Base-by-base conservation (phyloP, 1,140 invertebrate genomes). In the Phymastichus coffea region DNA sequence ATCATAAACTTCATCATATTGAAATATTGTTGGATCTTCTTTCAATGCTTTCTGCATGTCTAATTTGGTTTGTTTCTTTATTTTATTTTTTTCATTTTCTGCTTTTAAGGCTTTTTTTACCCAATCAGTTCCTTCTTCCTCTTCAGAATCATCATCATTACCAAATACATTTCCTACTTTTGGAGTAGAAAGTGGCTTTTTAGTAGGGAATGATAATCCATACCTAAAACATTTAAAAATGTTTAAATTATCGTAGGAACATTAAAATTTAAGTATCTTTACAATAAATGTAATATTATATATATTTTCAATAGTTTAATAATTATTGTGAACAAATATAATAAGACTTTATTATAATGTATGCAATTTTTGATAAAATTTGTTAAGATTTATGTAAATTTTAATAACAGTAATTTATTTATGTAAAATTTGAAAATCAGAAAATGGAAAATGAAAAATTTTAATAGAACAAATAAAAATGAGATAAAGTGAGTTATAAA, bases 1-100 rank as follows among this genome's bases (percentile, higher is more conserved):
- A 73, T 98, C 95, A 79, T 96, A 98, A 1, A 97, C 83, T 80
- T 94, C 91, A 81, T 98, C 95, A 82, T 98, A 98, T 72, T 96
- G 92, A 74, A 90, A 98, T 22, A 97, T 90, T 7, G 88, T 94
- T 4, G 94, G 91, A 79, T 98, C 94, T 72, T 96, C 90, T 64
- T 85, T 82, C 23, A 97, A 63, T 8, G 94, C 95, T 71, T 89
- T 90, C 63, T 88, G 81, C 63, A 79, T 74, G 25, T 73, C 64
- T 2, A 79, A 35, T 47, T 70, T 68, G 7, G 77, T 81, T 64
- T 80, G 80, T 59, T 74, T 81, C 63, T 81, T 84, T 20, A 73
- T 72, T 46, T 63, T 73, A 69, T 76, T 74, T 46, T 75, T 80
- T 26, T 74, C 67, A 4, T 70, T 65, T 25, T 72, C 69, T 2